Percentiles rank a stretch among this genome's conserved stretches.
Conservation (phyloP, 2,797 vertebrate genomes). For the Rallus crepitans region DNA sequence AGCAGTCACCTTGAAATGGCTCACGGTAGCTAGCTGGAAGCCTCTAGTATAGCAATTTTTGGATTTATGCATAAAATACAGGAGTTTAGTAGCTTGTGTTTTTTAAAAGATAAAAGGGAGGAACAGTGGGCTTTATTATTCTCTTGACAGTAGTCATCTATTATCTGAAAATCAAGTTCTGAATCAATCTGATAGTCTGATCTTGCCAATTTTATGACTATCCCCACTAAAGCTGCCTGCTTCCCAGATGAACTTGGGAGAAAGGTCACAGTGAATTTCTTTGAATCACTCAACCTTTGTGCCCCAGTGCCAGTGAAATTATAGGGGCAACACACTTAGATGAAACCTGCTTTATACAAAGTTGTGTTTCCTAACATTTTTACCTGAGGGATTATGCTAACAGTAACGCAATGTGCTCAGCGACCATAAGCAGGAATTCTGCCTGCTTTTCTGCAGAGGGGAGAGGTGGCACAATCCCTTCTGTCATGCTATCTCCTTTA, state of each 20-base stretch:
- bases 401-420: rapidly evolving
- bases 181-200: neutral
- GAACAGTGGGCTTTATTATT: neutral
- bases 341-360: neutral
- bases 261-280: neutral
- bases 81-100: neutral
- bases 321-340: neutral
- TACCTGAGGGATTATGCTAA: neutral
- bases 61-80: neutral
- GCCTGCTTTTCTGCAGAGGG: neutral
- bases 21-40: neutral
- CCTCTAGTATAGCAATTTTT: neutral
- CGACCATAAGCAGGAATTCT: neutral
- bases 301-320: neutral
- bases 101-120: neutral
- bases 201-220: neutral
- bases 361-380: neutral
- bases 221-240: neutral
- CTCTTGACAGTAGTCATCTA: neutral
- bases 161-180: neutral
- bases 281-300: neutral
- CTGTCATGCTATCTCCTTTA: neutral
- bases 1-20: neutral
- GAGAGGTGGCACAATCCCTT: neutral
- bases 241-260: neutral